Evolutionary conservation across 2,888 invertebrate genomes (phyloP).

Genomic region (Philhelius pedissequus): DNA sequence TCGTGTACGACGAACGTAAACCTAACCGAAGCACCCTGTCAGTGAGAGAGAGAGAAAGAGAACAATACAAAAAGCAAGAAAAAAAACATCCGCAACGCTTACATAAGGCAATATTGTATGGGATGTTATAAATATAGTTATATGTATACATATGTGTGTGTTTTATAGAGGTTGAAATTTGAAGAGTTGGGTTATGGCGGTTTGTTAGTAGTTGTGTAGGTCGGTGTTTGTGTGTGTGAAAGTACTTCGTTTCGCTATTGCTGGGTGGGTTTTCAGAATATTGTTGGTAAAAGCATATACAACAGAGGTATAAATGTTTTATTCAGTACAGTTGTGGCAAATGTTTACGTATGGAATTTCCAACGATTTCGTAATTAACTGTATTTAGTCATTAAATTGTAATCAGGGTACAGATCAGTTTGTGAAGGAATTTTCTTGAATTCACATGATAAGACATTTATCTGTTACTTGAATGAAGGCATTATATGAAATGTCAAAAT

Average conservation of each 20-base stretch:
- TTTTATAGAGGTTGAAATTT: constrained; percentile 14
- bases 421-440: not conserved
- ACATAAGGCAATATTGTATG: constrained; percentile 52
- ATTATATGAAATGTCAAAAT: not conserved
- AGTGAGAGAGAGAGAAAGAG: constrained; percentile 58
- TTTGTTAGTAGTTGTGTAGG: constrained; percentile 2
- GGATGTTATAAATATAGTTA: constrained; percentile 16
- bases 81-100: constrained; percentile 64
- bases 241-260: constrained; percentile 14
- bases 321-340: constrained; percentile 40
- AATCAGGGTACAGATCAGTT: not conserved
- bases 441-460: not conserved
- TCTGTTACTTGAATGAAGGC: not conserved
- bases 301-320: constrained; percentile 12
- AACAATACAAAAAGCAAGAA: constrained; percentile 27
- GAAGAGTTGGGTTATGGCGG: constrained; percentile 3
- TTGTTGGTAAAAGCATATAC: constrained; percentile 20
- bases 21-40: constrained; percentile 61
- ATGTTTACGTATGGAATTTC: constrained; percentile 4
- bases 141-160: not conserved
- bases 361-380: not conserved
- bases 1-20: constrained; percentile 8
- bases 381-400: not conserved
- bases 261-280: constrained; percentile 22
- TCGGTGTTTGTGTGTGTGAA: not conserved